phyloP scores from a whole-genome alignment of 2,113 vertebrate genomes.

The Callipepla squamata region DNA sequence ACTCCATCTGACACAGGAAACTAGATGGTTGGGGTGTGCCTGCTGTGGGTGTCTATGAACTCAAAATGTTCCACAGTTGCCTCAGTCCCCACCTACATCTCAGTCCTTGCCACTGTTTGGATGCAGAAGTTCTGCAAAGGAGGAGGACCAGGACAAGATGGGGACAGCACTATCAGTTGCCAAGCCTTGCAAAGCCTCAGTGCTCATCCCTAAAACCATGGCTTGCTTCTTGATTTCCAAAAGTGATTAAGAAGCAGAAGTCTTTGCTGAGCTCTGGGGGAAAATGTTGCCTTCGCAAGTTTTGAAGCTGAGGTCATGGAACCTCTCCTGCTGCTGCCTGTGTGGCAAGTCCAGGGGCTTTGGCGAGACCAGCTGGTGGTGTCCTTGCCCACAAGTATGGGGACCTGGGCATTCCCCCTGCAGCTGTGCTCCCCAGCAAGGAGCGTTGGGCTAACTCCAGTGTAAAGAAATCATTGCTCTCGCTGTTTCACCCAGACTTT shows the following conservation, averaged over 20 bases:
- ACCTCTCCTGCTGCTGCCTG: not conserved
- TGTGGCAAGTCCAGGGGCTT: accelerated
- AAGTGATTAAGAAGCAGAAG: not conserved
- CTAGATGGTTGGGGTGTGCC: not conserved
- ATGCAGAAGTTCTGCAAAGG: not conserved
- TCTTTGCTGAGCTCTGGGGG: not conserved
- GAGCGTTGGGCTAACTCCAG: not conserved
- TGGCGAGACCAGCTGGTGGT: not conserved
- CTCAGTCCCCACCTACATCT: not conserved
- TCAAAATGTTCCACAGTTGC: not conserved
- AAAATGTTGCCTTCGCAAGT: not conserved
- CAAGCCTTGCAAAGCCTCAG: not conserved
- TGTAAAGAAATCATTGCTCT: not conserved
- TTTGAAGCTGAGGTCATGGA: not conserved
- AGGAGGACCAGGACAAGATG: not conserved
- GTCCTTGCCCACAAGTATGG: not conserved
- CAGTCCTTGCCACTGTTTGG: not conserved
- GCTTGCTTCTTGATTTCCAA: not conserved
- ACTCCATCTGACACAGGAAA: not conserved
- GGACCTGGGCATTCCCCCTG: accelerated
- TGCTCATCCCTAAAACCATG: not conserved
- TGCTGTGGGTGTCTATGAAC: not conserved
- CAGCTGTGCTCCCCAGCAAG: not conserved
- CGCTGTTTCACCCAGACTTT: not conserved
- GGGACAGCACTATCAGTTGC: not conserved